Evolutionary conservation across 2,888 invertebrate genomes (phyloP).

Genomic region (Xylota sylvarum): DNA sequence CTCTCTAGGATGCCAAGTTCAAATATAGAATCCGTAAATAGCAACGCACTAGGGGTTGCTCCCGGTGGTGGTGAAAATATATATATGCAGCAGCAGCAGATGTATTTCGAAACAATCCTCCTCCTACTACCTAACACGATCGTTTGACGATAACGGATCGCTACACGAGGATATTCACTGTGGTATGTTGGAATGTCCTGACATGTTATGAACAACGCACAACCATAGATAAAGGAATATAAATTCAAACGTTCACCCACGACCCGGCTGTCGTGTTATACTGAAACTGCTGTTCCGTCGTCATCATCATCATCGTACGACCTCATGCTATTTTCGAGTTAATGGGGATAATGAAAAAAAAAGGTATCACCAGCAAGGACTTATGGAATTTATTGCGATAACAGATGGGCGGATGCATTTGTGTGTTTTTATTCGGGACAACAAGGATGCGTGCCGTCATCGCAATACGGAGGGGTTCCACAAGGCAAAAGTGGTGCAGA

Average conservation of each 20-base stretch:
- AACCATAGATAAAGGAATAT: conserved; percentile 56
- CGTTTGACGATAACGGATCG: conserved; percentile 65
- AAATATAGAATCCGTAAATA: conserved; percentile 72
- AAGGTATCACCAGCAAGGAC: conserved; percentile 43
- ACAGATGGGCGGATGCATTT: conserved; percentile 76
- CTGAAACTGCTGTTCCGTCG: conserved; percentile 42
- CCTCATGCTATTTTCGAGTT: conserved; percentile 58
- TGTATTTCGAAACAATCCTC: conserved; percentile 47
- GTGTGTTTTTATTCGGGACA: conserved; percentile 52
- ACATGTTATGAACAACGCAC: conserved; percentile 68
- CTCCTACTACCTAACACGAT: conserved; percentile 74
- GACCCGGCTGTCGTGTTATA: conserved; percentile 65
- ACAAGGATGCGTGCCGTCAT: conserved; percentile 38
- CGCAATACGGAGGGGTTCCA: conserved; percentile 38
- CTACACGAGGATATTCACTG: conserved; percentile 47
- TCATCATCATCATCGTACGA: conserved; percentile 21
- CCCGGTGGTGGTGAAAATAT: conserved; percentile 52
- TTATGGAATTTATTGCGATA: conserved; percentile 75
- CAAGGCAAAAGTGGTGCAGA: conserved; percentile 43
- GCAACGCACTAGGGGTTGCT: conserved; percentile 72
- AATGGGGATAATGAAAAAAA: conserved; percentile 57
- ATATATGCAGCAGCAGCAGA: conserved; percentile 61
- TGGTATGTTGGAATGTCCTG: conserved; percentile 67
- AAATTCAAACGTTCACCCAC: conserved; percentile 55
- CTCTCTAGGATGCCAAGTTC: conserved; percentile 61